These are phyloP conservation scores for Nipponacmea schrenckii DNA, from an alignment of 2,888 invertebrate species.

Conservation along the genomic window DNA sequence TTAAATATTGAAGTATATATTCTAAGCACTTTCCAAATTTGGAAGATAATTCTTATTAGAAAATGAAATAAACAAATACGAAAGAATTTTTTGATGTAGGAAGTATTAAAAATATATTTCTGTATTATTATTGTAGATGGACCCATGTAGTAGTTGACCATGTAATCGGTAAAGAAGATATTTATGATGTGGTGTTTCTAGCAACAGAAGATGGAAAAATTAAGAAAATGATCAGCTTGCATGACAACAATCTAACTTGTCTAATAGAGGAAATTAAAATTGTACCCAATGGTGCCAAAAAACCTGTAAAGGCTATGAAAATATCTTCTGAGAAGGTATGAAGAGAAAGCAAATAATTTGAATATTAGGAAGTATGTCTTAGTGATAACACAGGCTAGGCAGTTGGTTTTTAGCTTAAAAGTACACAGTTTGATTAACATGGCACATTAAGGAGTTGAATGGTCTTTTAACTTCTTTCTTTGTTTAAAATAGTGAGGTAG, in stretches of 20 bases:
- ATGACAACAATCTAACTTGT: conserved; percentile 80
- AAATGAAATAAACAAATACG: too few species aligned
- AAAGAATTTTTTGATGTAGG: too few species aligned
- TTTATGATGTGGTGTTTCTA: conserved; percentile 82
- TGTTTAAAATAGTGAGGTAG: background rate
- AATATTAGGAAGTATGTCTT: background rate
- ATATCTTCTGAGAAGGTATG: conserved; percentile 74
- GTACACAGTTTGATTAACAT: too few species aligned
- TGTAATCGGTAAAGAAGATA: conserved; percentile 77
- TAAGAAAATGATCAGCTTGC: conserved; percentile 83
- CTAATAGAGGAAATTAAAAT: conserved; percentile 85
- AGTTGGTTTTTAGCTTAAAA: background rate
- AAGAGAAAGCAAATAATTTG: too few species aligned
- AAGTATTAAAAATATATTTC: too few species aligned
- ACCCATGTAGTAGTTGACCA: conserved; percentile 80
- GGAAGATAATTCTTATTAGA: too few species aligned
- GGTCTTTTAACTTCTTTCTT: too few species aligned
- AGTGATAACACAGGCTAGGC: background rate
- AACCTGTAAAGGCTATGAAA: conserved; percentile 77
- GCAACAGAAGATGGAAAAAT: conserved; percentile 81
- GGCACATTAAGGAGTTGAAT: too few species aligned
- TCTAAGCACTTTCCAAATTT: too few species aligned
- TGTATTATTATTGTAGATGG: conserved; percentile 63
- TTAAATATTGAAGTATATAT: too few species aligned
- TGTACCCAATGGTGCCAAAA: conserved; percentile 71